Evolutionary conservation across 2,797 vertebrate species (phyloP), one percentile per base, ranked within the genome.

Genomic region (Chaetophractus vellerosus): DNA sequence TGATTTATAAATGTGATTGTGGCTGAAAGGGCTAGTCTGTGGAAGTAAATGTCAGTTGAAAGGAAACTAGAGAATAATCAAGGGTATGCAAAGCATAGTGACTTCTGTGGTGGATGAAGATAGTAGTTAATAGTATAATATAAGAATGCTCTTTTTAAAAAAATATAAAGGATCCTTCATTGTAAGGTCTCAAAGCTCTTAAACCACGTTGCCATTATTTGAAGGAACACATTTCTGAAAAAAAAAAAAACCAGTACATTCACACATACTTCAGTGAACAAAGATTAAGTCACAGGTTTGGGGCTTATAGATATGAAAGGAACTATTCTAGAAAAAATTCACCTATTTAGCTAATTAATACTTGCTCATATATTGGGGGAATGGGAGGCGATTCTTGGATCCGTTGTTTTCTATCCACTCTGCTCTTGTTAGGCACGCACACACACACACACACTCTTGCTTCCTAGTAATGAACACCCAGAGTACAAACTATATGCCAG

Each of bases 391-490:
- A 50, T 38, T 31, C 4, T 18, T 66, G 48, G 3, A 28, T 61
- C 36, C 12, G 26, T 79, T 24, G 10, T 52, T 5, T n/a, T 72
- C 9, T 0, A 15, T 21, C 4, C 0, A 7, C 2, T 9, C 5
- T 75, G 7, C 50, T 66, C 48, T 48, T 86, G 59, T 11, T 36
- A 75, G 36, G 69, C 4, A 8, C 18, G 31, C 19, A 79, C 7
- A 69, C 36, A 28, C 2, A 6, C 3, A 36, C 7, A 11, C 2
- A 11, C 3, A 9, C 23, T 41, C 31, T 19, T 11, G 0, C 31
- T 83, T 28, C 28, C 1, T 15, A 64, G 11, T 18, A 36, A 28
- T 24, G 21, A 23, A 2, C 21, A 38, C 31, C 63, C 6, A 6
- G 31, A 52, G 4, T 24, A 33, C 18, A n/a, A 3, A 5, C 26